These are phyloP conservation scores for Siphlonurus alternatus DNA, from an alignment of 2,888 invertebrate species.

Conservation along the genomic window DNA sequence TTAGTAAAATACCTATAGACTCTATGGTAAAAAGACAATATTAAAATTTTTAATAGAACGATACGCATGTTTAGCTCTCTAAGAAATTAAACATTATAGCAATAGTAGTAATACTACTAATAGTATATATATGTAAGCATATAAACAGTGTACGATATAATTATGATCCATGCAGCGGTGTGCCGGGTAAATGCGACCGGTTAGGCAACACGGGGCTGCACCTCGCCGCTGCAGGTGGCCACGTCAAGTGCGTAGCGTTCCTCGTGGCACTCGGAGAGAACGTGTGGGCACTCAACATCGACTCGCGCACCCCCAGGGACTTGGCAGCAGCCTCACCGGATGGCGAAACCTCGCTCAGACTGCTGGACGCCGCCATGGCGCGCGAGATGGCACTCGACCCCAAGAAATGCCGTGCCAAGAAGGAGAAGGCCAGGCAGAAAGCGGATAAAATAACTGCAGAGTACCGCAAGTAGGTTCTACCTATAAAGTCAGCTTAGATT, in stretches of 20 bases:
- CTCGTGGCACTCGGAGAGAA: slow-evolving; percentile 4
- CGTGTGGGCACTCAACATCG: slow-evolving; percentile 7
- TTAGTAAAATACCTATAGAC: no score
- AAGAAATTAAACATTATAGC: no score
- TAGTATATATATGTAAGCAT: no score
- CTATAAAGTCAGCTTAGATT: neutral
- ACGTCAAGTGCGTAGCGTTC: slow-evolving; percentile 6
- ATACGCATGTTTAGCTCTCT: no score
- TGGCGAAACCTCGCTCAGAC: slow-evolving; percentile 1
- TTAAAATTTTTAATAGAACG: no score
- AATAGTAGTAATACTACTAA: no score
- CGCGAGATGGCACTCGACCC: slow-evolving; percentile 6
- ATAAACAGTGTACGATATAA: no score
- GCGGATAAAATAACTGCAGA: neutral
- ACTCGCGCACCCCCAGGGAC: slow-evolving; percentile 4
- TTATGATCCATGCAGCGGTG: no score
- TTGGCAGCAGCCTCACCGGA: slow-evolving; percentile 4
- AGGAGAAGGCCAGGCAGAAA: slow-evolving; percentile 3
- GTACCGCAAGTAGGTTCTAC: neutral
- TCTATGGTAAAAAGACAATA: no score
- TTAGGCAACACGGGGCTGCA: slow-evolving; percentile 7
- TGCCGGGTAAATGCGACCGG: slow-evolving; percentile 3
- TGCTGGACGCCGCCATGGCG: slow-evolving; percentile 8
- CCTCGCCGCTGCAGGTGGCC: slow-evolving; percentile 5
- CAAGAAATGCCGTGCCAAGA: neutral